Percentiles rank a stretch among this genome's conserved stretches.
Conservation (phyloP, 2,888 invertebrate genomes). For the Harpalus rubripes region DNA sequence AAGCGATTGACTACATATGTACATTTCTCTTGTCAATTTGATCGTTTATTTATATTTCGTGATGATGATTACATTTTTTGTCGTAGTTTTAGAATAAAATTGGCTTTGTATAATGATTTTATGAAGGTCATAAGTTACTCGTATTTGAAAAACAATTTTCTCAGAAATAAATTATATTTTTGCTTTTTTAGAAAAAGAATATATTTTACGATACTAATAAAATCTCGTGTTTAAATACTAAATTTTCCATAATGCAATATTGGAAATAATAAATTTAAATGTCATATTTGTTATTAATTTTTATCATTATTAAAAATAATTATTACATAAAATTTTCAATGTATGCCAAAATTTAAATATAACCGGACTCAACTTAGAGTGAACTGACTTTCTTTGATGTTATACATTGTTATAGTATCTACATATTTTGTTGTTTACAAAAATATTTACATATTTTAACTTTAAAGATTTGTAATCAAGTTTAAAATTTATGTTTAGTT, state of each 20-base stretch:
- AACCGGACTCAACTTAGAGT: too few species aligned
- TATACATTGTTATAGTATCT: too few species aligned
- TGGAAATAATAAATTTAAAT: conserved; percentile 16
- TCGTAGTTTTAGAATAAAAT: neutral
- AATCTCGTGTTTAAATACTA: neutral
- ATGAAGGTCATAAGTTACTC: neutral
- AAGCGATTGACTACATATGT: too few species aligned
- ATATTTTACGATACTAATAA: neutral
- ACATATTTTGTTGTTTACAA: too few species aligned
- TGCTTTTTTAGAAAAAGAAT: neutral
- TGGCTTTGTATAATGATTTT: neutral
- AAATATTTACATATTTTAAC: too few species aligned
- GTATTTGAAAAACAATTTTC: neutral
- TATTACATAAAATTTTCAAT: too few species aligned
- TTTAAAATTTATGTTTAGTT: too few species aligned
- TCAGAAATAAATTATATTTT: neutral
- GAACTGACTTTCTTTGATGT: too few species aligned
- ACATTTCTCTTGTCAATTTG: too few species aligned
- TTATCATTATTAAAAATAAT: conserved; percentile 16
- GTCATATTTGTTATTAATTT: conserved; percentile 28
- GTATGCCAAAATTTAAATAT: too few species aligned
- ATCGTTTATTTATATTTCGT: conserved; percentile 13
- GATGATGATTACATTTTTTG: neutral
- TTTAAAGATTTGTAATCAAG: too few species aligned
- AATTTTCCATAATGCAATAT: neutral